Conservation (phyloP, 2,797 vertebrate species). For the Rhincodon typus region DNA sequence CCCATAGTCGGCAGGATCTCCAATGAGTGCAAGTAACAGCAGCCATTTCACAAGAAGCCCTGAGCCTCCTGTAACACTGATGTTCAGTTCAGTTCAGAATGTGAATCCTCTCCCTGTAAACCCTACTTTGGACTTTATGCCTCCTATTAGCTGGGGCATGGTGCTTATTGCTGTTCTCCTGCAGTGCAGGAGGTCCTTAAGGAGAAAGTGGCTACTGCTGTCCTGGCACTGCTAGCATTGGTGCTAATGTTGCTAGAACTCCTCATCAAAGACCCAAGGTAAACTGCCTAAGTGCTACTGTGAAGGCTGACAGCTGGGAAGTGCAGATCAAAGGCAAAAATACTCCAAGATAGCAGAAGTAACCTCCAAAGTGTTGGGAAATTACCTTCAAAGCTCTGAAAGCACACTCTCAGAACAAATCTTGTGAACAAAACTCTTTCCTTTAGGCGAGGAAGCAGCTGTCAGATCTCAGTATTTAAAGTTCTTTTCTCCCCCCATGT, state of each 20-base stretch:
- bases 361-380: neutral
- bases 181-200: no score
- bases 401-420: neutral
- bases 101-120: no score
- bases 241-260: neutral
- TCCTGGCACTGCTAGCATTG: no score
- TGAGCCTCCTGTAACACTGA: no score
- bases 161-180: no score
- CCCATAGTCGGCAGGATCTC: no score
- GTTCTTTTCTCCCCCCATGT: neutral
- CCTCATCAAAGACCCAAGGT: neutral
- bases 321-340: neutral
- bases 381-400: neutral
- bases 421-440: neutral
- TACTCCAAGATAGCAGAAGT: neutral
- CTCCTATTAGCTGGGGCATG: no score
- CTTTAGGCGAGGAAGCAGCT: neutral
- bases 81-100: no score
- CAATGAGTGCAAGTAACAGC: no score
- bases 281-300: neutral
- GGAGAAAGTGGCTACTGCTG: neutral
- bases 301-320: neutral
- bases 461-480: neutral
- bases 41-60: no score
- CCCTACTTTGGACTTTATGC: no score